Percentiles rank a stretch among this genome's conserved stretches.
Evolutionary conservation across 2,888 invertebrate species (phyloP).

Genomic region (Cistogaster globosa): DNA sequence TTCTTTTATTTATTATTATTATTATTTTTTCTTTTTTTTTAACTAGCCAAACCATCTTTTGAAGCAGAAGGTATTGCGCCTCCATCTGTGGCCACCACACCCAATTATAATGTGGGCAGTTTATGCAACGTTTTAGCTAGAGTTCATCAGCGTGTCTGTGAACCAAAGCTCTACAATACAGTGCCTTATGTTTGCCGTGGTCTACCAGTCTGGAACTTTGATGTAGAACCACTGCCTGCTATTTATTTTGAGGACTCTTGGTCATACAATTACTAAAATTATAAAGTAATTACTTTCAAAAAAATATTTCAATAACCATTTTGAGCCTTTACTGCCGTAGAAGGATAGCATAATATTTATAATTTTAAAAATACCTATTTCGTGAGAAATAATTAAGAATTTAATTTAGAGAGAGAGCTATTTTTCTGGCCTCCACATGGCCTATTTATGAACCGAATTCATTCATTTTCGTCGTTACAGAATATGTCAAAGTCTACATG

Average conservation of each 20-base stretch:
- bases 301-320: too few relatives aligned
- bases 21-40: constrained; percentile 6
- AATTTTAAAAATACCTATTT: too few relatives aligned
- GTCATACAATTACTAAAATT: too few relatives aligned
- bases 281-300: too few relatives aligned
- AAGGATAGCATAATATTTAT: too few relatives aligned
- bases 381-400: too few relatives aligned
- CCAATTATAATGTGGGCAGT: constrained; percentile 77
- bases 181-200: constrained; percentile 79
- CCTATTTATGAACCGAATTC: too few relatives aligned
- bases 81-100: constrained; percentile 57
- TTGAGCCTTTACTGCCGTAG: too few relatives aligned
- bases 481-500: too few relatives aligned
- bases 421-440: too few relatives aligned
- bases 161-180: constrained; percentile 76
- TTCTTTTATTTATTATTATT: background rate
- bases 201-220: constrained; percentile 78
- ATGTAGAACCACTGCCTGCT: constrained; percentile 75
- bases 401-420: too few relatives aligned
- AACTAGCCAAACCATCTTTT: constrained; percentile 24
- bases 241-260: constrained; percentile 7
- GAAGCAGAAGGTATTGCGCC: background rate
- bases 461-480: too few relatives aligned
- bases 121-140: constrained; percentile 75
- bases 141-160: constrained; percentile 76